phyloP scores from a whole-genome alignment of 2,797 vertebrate genomes.

The Amazonetta brasiliensis region DNA sequence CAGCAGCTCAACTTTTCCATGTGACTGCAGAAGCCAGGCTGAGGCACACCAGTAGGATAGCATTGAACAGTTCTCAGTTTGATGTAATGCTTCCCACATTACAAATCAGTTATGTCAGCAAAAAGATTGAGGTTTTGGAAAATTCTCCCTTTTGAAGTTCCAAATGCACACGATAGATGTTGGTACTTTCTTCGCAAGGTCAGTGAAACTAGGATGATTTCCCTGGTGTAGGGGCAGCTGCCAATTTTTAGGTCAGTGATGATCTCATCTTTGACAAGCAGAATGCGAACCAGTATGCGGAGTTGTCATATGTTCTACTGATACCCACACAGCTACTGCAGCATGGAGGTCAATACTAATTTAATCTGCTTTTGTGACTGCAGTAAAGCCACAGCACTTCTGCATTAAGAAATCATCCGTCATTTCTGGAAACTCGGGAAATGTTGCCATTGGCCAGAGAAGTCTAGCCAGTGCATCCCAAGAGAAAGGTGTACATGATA shows the following conservation, averaged over 20 bases:
- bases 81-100: slow-evolving; percentile 1
- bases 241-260: slow-evolving; percentile 72
- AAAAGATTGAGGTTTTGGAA: slow-evolving; percentile 35
- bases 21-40: background rate
- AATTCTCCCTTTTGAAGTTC: slow-evolving; percentile 13
- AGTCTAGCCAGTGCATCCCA: background rate
- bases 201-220: slow-evolving; percentile 33
- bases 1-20: background rate
- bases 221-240: slow-evolving; percentile 43
- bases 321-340: background rate
- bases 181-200: slow-evolving; percentile 56
- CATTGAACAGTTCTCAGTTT: background rate
- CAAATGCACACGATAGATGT: background rate
- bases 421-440: slow-evolving; percentile 64
- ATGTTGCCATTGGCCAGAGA: slow-evolving; percentile 5
- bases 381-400: slow-evolving; percentile 42
- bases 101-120: background rate
- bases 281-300: slow-evolving; percentile 35
- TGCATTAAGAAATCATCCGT: slow-evolving; percentile 62
- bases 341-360: slow-evolving; percentile 69
- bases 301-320: slow-evolving; percentile 22
- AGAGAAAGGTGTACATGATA: slow-evolving; percentile 1
- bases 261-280: slow-evolving; percentile 64
- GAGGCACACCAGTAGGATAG: background rate
- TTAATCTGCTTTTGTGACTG: slow-evolving; percentile 66